phyloP scores from a whole-genome alignment of 2,113 vertebrate species.

The Tachysurus fulvidraco region DNA sequence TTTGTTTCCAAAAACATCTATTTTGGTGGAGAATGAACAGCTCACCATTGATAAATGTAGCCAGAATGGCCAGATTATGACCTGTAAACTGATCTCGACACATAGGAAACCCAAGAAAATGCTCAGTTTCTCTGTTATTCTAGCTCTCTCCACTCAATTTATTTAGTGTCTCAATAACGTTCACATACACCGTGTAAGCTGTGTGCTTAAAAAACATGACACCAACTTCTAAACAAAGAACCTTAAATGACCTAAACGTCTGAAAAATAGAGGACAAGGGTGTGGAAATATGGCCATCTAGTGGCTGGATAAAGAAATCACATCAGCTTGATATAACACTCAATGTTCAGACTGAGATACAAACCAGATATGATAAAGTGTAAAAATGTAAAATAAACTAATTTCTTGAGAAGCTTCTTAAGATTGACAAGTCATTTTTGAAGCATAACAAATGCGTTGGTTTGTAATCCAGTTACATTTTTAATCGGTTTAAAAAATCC shows the following conservation, averaged over 20 bases:
- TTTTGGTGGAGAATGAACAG: not conserved
- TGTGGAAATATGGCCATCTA: conserved; percentile 39
- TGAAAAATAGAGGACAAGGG: not conserved
- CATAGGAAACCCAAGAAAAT: not conserved
- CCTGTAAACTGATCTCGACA: not conserved
- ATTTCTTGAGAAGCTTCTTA: not conserved
- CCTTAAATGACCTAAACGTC: not conserved
- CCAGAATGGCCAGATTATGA: not conserved
- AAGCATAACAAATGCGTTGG: not conserved
- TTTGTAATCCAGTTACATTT: not conserved
- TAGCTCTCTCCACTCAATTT: too few species aligned
- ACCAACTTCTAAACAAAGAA: not conserved
- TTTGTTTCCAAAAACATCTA: not conserved
- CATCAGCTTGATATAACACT: not conserved
- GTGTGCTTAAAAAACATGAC: not conserved
- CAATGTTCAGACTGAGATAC: not conserved
- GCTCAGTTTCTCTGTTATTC: not conserved
- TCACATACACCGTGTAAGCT: not conserved
- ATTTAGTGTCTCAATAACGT: not conserved
- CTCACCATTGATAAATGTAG: not conserved
- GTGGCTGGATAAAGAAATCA: not conserved
- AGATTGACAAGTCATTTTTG: not conserved
- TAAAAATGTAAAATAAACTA: not conserved
- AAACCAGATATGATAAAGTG: not conserved
- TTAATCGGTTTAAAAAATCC: not conserved